phyloP scores from a whole-genome alignment of 2,888 invertebrate genomes.

The Cistogaster globosa region DNA sequence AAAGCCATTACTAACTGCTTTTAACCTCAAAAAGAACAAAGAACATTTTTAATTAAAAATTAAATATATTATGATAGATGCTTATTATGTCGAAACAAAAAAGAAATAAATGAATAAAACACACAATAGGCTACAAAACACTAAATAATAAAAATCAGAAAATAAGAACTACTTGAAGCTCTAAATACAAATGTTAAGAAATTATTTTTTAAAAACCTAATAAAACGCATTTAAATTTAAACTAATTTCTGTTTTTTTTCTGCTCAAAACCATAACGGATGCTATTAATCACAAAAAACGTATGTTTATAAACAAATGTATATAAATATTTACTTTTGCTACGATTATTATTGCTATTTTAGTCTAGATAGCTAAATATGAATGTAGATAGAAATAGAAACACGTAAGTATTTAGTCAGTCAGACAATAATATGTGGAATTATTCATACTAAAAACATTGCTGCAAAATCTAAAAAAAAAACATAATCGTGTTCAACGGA shows the following conservation, averaged over 20 bases:
- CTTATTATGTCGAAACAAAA: conserved; percentile 2
- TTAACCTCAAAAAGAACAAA: not conserved
- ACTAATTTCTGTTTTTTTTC: conserved; percentile 46
- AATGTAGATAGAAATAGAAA: conserved; percentile 21
- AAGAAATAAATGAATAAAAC: not conserved
- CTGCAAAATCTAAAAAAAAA: conserved; percentile 26
- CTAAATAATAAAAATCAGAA: conserved; percentile 27
- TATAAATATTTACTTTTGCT: not conserved
- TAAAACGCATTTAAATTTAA: conserved; percentile 54
- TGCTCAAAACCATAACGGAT: conserved; percentile 67
- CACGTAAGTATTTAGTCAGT: conserved; percentile 16
- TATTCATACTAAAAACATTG: conserved; percentile 24
- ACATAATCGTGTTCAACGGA: conserved; percentile 61
- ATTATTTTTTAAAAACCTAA: not conserved
- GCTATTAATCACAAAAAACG: conserved; percentile 66
- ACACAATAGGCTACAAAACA: conserved; percentile 34
- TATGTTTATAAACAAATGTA: not conserved
- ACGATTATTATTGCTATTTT: conserved; percentile 42
- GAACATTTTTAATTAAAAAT: not conserved
- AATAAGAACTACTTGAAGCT: conserved; percentile 15
- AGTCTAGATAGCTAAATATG: conserved; percentile 43
- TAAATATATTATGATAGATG: no score
- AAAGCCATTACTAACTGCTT: not conserved
- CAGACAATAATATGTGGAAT: conserved; percentile 27
- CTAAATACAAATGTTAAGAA: conserved; percentile 47